A percentile compares a stretch with the other conserved stretches of the same genome.
Conservation (phyloP, 2,113 vertebrate genomes). For the Myotis lucifugus region DNA sequence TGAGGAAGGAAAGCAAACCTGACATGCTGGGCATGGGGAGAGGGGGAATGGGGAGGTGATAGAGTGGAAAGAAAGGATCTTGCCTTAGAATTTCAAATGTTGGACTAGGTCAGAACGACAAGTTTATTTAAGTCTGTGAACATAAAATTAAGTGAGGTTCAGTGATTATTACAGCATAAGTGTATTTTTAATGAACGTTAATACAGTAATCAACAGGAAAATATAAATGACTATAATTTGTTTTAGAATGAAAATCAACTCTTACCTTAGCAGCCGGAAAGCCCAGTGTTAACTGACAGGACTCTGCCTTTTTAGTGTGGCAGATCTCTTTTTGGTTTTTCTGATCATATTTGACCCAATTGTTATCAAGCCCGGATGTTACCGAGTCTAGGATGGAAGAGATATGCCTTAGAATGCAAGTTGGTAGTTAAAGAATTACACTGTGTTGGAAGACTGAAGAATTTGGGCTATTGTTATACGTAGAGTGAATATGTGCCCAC, state of each 20-base stretch:
- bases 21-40: not conserved
- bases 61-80: conserved; percentile 75
- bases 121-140: conserved; percentile 95
- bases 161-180: conserved; percentile 95
- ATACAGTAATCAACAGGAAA: conserved; percentile 98
- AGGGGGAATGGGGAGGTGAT: not conserved
- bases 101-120: conserved; percentile 88
- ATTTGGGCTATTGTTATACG: conserved; percentile 40
- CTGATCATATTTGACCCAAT: not conserved
- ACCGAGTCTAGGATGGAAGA: not conserved
- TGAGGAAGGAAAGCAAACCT: conserved; percentile 80
- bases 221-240: conserved; percentile 96
- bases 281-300: conserved; percentile 76
- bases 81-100: conserved; percentile 92
- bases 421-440: conserved; percentile 17
- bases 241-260: conserved; percentile 96
- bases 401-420: not conserved
- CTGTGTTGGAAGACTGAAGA: not conserved
- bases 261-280: conserved; percentile 92
- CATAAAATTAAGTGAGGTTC: conserved; percentile 97
- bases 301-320: conserved; percentile 61
- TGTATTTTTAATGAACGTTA: conserved; percentile 99
- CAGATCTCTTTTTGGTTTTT: conserved; percentile 51
- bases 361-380: conserved; percentile 23
- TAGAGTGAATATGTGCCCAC: not conserved